Evolutionary conservation across 2,113 vertebrate species (phyloP), one percentile per base, ranked within the genome.

Genomic region (Microcebus murinus): DNA sequence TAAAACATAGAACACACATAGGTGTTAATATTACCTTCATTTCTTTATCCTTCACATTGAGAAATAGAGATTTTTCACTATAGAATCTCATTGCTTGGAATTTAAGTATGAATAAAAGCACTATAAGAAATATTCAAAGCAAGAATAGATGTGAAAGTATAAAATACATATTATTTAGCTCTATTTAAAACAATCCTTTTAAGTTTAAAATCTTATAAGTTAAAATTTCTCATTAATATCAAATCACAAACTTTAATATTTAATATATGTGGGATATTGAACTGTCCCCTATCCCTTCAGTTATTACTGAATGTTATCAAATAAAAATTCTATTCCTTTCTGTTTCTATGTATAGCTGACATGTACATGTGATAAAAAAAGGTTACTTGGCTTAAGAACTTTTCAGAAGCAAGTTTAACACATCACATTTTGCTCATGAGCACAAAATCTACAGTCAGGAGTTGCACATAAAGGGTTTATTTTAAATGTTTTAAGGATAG

Each of bases 401-500:
- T 92, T 82, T 97, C 85, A 96, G 82, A 92, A 83, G 29, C 87
- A 96, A 50, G 86, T 94, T 97, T 92, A 96, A 96, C 91, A 97
- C 87, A 97, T 97, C 74, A 96, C 59, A 57, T 97, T 98, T 98
- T 98, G 97, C 98, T 98, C 57, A 59, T 91, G 97, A 98, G 98
- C 98, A 98, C 96, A 99, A 98, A 98, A 91, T 98, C 97, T 98
- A 97, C 98, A 99, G 98, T 97, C 98, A 1, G 97, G 90, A 98
- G 98, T 98, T 99, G 98, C 99, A 99, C 99, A 99, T 99, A 99
- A 99, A 99, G 98, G 98, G 98, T 99, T 99, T 99, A 99, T 99
- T 99, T 99, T 99, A 98, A 99, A 99, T 99, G 99, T 99, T 99
- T 99, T 99, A 98, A 99, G 98, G 98, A 99, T 99, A 99, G 98